These are phyloP conservation scores for Tachysurus fulvidraco DNA, from an alignment of 2,113 vertebrate genomes.

Conservation along the genomic window DNA sequence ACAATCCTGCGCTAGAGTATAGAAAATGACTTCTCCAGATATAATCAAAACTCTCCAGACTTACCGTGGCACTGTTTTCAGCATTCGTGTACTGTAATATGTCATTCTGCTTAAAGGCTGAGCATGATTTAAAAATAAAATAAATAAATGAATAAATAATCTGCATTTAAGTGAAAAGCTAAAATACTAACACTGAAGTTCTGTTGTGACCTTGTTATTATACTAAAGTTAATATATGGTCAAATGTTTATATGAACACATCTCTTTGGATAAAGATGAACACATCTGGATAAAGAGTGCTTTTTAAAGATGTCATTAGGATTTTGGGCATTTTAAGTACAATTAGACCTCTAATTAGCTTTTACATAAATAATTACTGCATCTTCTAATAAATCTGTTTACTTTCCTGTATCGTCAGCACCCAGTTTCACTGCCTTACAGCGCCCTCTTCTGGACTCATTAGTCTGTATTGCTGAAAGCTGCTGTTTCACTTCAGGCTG, in stretches of 20 bases:
- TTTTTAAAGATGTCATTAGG: not conserved
- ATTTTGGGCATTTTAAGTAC: not conserved
- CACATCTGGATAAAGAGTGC: not conserved
- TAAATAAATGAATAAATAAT: no score
- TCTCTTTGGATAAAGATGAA: not conserved
- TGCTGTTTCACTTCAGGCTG: not conserved
- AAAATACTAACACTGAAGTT: not conserved
- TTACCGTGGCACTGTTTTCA: not conserved
- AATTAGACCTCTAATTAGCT: not conserved
- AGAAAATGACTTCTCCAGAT: not conserved
- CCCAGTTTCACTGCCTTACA: not conserved
- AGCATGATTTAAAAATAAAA: not conserved
- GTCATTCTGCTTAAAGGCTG: not conserved
- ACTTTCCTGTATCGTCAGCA: not conserved
- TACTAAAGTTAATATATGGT: not conserved
- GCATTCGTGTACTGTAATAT: not conserved
- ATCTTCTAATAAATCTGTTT: not conserved
- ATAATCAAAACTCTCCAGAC: not conserved
- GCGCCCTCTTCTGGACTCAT: slow-evolving; percentile 45
- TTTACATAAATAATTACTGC: not conserved
- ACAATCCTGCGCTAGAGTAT: not conserved
- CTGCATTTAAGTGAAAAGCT: not conserved
- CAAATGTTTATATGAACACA: not conserved
- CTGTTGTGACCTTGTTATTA: not conserved
- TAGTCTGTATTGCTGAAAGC: not conserved